These are phyloP conservation scores for Diprion similis DNA, from an alignment of 1,140 invertebrate genomes.

Conservation along the genomic window DNA sequence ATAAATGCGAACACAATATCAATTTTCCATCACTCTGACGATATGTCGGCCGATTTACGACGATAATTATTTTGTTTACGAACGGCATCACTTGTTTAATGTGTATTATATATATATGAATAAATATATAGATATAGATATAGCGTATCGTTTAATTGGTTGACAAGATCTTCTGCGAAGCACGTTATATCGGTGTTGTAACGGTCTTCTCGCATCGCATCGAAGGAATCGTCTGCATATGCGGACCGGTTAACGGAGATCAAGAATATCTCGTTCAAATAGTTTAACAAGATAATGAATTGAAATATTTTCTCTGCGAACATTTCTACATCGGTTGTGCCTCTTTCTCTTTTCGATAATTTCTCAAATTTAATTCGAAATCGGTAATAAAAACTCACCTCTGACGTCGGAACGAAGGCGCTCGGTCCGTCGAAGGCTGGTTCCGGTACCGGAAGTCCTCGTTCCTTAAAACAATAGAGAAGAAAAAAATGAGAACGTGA, in stretches of 20 bases:
- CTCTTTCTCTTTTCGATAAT: too few species aligned
- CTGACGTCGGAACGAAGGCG: conserved; percentile 63
- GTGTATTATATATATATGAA: not conserved
- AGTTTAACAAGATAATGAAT: too few species aligned
- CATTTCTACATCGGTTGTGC: too few species aligned
- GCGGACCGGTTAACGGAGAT: too few species aligned
- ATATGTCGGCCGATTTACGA: too few species aligned
- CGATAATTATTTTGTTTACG: not conserved
- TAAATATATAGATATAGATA: not conserved
- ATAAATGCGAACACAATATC: not conserved
- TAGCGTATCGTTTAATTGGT: not conserved
- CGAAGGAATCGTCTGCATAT: not conserved
- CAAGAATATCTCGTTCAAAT: too few species aligned
- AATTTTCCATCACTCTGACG: not conserved
- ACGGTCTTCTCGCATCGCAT: not conserved
- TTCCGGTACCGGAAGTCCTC: conserved; percentile 64
- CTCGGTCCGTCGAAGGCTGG: conserved; percentile 65
- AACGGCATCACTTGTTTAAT: not conserved
- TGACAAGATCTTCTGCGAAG: not conserved
- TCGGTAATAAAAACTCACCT: conserved; percentile 59
- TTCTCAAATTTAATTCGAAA: too few species aligned
- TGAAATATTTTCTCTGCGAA: too few species aligned
- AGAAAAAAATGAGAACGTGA: not conserved
- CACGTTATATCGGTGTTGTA: not conserved
- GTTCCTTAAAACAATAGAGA: conserved; percentile 55